These are phyloP conservation scores for Heterodera filipjevi DNA, from an alignment of 2,888 invertebrate species.

Conservation along the genomic window DNA sequence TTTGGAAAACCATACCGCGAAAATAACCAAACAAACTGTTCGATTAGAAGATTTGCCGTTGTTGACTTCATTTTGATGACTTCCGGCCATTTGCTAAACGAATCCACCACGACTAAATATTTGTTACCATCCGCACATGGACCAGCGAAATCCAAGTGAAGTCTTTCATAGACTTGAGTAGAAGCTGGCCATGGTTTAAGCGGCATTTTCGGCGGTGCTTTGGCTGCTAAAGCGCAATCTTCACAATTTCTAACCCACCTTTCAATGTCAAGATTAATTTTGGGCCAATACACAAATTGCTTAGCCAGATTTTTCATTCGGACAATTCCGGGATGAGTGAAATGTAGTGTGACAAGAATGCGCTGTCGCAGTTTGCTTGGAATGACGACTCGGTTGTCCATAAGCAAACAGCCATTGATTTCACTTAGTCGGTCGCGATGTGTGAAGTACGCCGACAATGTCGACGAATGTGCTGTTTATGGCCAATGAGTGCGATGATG, in stretches of 20 bases:
- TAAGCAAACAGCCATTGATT: constrained; percentile 39
- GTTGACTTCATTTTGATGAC: constrained; percentile 32
- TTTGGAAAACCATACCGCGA: constrained; percentile 40
- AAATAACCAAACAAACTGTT: constrained; percentile 42
- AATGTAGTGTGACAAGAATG: constrained; percentile 53
- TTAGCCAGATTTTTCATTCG: constrained; percentile 53
- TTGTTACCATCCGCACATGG: constrained; percentile 35
- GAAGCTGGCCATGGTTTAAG: background rate
- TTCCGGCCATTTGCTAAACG: constrained; percentile 2
- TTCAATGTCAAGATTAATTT: constrained; percentile 43
- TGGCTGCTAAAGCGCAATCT: constrained; percentile 41
- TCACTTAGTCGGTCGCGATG: background rate
- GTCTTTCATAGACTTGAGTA: background rate
- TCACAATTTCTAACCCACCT: constrained; percentile 40
- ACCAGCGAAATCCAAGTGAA: constrained; percentile 38
- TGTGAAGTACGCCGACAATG: background rate
- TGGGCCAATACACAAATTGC: constrained; percentile 56
- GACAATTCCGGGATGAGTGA: constrained; percentile 51
- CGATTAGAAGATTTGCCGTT: constrained; percentile 30
- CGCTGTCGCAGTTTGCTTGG: constrained; percentile 43
- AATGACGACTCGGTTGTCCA: constrained; percentile 51
- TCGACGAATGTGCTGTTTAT: background rate
- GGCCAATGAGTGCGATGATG: constrained; percentile 15
- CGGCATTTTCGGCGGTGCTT: constrained; percentile 26
- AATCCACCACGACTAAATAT: background rate